Evolutionary conservation across 2,113 vertebrate genomes (phyloP).

Genomic region (Mellivora capensis): DNA sequence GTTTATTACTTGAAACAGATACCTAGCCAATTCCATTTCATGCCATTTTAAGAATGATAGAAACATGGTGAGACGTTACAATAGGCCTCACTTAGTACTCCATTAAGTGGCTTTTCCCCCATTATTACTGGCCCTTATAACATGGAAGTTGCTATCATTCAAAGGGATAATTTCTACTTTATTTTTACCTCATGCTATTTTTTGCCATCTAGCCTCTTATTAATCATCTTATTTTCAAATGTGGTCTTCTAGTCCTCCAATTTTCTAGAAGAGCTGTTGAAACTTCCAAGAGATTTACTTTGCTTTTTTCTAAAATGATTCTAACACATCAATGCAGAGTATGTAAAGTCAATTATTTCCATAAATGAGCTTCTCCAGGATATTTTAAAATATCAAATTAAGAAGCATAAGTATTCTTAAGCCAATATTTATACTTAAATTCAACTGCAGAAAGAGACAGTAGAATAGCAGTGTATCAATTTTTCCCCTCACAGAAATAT

Average conservation of each 20-base stretch:
- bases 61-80: background rate
- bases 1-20: background rate
- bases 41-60: background rate
- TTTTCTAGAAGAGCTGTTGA: background rate
- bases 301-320: background rate
- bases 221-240: constrained; percentile 28
- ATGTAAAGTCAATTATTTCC: background rate
- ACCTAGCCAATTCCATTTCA: background rate
- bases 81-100: background rate
- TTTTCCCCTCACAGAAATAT: background rate
- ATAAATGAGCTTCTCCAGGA: background rate
- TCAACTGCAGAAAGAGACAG: background rate
- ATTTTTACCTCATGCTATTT: constrained; percentile 1
- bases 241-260: background rate
- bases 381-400: constrained; percentile 38
- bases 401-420: background rate
- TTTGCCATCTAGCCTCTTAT: background rate
- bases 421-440: constrained; percentile 27
- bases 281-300: constrained; percentile 14
- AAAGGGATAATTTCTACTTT: constrained; percentile 11
- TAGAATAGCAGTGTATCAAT: background rate
- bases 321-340: background rate
- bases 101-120: background rate
- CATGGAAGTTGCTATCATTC: background rate
- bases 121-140: background rate